Conservation (phyloP, 2,797 vertebrate genomes). For the Phrynocephalus forsythii region DNA sequence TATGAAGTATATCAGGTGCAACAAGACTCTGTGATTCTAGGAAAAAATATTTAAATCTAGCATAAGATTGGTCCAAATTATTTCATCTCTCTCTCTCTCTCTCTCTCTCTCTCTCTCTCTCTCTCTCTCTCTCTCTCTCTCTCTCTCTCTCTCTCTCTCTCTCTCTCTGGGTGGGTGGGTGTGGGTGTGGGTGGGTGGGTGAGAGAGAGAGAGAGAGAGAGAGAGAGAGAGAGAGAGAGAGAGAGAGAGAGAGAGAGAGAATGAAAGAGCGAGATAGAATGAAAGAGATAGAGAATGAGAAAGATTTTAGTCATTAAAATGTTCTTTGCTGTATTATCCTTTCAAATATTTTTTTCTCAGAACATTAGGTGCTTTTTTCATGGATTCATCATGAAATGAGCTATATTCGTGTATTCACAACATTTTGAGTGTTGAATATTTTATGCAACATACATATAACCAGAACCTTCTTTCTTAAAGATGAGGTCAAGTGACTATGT, state of each 20-base stretch:
- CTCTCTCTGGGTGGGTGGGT: too few species aligned
- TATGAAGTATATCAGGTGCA: slow-evolving; percentile 43
- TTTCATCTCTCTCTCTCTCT: not conserved
- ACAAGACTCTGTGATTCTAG: slow-evolving; percentile 39
- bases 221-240: not conserved
- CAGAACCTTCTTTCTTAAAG: not conserved
- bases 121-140: too few species aligned
- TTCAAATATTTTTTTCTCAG: slow-evolving; percentile 33
- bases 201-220: not conserved
- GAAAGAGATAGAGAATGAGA: not conserved
- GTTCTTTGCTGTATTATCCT: slow-evolving; percentile 23
- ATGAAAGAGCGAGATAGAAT: not conserved
- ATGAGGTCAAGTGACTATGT: not conserved
- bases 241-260: too few species aligned
- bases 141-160: too few species aligned
- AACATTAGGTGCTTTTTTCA: not conserved
- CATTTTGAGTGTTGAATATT: slow-evolving; percentile 1
- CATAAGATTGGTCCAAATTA: slow-evolving; percentile 43
- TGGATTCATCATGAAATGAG: not conserved
- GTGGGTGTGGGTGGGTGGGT: not conserved
- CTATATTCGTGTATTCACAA: not conserved
- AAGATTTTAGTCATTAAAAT: slow-evolving; percentile 46
- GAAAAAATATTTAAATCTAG: slow-evolving; percentile 62
- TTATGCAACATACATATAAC: not conserved
- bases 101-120: too few species aligned